Base-by-base conservation (phyloP, 2,888 invertebrate species). In the Stenoptilia bipunctidactyla region DNA sequence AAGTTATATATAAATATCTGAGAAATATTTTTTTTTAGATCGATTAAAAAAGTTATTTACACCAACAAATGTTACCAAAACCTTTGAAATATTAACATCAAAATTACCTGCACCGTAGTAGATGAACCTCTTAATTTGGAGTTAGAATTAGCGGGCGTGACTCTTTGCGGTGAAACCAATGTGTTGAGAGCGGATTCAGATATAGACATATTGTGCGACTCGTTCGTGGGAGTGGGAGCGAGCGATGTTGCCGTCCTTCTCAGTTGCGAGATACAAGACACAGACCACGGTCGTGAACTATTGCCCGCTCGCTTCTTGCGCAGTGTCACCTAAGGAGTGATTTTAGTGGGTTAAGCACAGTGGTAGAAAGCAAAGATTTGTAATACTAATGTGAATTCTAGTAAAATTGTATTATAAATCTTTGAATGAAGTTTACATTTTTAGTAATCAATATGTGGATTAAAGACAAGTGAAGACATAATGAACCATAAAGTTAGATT, bases 171-270 rank as follows among this genome's bases (percentile, higher is more conserved):
- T 42, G 87, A 85, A 0, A 87, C 85, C 39, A 94, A 77, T 38
- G 90, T 90, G 70, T 96, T 90, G 46, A 96, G 76, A 14, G 95
- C 95, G 1, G 94, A 94, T 73, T 96, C 96, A 1, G 96, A 96
- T 49, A 92, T 94, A 2, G 94, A 95, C 75, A 93, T 92, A 52
- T 89, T 88, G 58, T 86, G 71, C 1, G 86, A 79, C 59, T 61
- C 60, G 3, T 68, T 59, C 0, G 75, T 70, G 47, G 83, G 62
- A 45, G 79, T 75, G 39, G 83, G 74, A 12, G 65, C 74, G 0
- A 83, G 73, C 9, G 82, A 80, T 2, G 72, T 62, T 41, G 73
- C 72, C 4, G 80, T 73, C 41, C 86, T 84, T 53, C 86, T 85
- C 45, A 91, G 74, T 62, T 93, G 93, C 10, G 93, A 91, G 27